Conservation (phyloP, 2,888 invertebrate species). For the Caenorhabditis zanzibari region DNA sequence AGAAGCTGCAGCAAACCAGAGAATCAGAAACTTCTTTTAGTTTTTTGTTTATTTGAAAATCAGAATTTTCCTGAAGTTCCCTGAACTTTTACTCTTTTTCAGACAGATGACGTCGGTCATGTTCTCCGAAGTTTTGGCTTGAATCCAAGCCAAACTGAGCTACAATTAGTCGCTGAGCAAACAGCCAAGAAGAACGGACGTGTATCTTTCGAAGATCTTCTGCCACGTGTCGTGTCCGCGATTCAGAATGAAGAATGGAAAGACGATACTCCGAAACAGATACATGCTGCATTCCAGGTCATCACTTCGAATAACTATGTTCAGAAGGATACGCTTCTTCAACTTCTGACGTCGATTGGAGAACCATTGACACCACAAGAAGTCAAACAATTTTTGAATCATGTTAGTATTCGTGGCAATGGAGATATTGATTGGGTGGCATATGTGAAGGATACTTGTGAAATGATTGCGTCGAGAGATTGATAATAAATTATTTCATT, state of each 20-base stretch:
- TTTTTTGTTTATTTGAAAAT: no score
- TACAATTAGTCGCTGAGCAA: constrained; percentile 59
- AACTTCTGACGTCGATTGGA: constrained; percentile 64
- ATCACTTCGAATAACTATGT: constrained; percentile 65
- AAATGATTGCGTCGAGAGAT: constrained; percentile 63
- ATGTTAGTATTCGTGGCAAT: constrained; percentile 70
- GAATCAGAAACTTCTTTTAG: no score
- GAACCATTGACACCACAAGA: constrained; percentile 75
- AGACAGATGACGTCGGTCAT: constrained; percentile 64
- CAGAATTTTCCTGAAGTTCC: no score
- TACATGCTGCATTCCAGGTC: constrained; percentile 64
- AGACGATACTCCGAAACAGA: constrained; percentile 57
- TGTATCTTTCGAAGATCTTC: constrained; percentile 64
- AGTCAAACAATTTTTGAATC: constrained; percentile 75
- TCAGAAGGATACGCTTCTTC: constrained; percentile 57
- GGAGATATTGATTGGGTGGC: constrained; percentile 75
- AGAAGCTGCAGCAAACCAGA: no score
- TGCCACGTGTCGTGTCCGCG: constrained; percentile 65
- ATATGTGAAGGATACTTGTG: constrained; percentile 72
- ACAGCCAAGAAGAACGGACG: constrained; percentile 52
- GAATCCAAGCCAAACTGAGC: constrained; percentile 63
- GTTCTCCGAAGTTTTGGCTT: constrained; percentile 67
- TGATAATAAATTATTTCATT: constrained; percentile 6
- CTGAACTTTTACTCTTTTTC: neutral
- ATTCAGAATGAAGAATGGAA: constrained; percentile 69